Conservation (phyloP, 1,140 invertebrate genomes). For the Penaeus chinensis region DNA sequence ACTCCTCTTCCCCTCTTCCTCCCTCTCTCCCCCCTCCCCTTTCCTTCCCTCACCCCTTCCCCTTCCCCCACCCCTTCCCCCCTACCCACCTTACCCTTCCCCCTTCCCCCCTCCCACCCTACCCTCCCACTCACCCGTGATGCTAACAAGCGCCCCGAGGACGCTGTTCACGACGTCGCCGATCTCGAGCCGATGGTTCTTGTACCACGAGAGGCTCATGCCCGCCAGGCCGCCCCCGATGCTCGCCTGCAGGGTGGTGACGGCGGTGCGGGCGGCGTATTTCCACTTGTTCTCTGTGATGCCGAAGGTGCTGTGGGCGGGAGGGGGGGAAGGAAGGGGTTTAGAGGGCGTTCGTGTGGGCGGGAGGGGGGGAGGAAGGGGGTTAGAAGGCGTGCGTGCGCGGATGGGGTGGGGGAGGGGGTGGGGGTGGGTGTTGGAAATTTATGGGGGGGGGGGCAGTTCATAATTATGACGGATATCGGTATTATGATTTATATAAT, state of each 20-base stretch:
- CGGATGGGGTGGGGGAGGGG: neutral
- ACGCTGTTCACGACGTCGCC: slow-evolving; percentile 90
- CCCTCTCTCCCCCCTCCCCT: too few relatives aligned
- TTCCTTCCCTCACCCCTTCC: too few relatives aligned
- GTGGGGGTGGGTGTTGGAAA: too few relatives aligned
- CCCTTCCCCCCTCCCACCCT: too few relatives aligned
- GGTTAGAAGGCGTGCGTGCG: neutral
- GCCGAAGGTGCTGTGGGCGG: slow-evolving; percentile 70
- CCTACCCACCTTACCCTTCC: too few relatives aligned
- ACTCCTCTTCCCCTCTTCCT: too few relatives aligned
- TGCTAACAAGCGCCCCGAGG: slow-evolving; percentile 84
- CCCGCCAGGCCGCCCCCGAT: slow-evolving; percentile 88
- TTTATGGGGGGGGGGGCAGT: too few relatives aligned
- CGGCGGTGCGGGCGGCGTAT: slow-evolving; percentile 88
- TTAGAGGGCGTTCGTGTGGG: neutral
- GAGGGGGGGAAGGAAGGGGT: neutral
- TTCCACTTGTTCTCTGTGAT: slow-evolving; percentile 82
- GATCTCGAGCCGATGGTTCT: slow-evolving; percentile 82
- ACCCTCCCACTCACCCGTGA: slow-evolving; percentile 76
- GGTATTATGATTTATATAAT: too few relatives aligned
- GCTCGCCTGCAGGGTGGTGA: slow-evolving; percentile 88
- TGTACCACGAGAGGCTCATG: slow-evolving; percentile 76
- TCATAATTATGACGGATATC: too few relatives aligned
- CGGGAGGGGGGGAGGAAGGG: neutral
- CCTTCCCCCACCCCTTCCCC: too few relatives aligned